Conservation (phyloP, 1,140 invertebrate genomes). For the Panulirus ornatus region DNA sequence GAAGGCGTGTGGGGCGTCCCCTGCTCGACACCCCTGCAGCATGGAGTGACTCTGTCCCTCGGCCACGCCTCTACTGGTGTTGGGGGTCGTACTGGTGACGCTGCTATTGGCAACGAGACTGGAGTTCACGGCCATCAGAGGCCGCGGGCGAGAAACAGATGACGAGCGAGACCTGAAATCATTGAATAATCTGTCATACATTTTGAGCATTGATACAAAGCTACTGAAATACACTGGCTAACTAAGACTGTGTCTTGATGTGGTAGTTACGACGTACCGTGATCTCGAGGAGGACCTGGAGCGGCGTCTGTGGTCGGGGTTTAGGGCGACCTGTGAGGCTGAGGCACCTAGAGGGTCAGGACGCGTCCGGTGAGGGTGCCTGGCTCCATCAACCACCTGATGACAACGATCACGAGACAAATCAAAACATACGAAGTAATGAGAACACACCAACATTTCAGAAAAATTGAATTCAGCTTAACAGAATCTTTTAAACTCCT, state of each 20-base stretch:
- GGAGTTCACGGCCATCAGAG: slow-evolving; percentile 22
- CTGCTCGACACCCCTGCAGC: slow-evolving; percentile 5
- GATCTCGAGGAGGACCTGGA: slow-evolving; percentile 46
- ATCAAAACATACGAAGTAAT: neutral
- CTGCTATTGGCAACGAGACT: slow-evolving; percentile 15
- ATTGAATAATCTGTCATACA: no score
- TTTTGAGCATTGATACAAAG: no score
- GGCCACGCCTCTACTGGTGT: neutral
- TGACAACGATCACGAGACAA: no score
- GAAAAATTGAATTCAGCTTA: no score
- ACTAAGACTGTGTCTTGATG: no score
- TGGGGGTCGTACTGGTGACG: slow-evolving; percentile 26
- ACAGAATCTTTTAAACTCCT: no score
- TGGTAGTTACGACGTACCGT: no score
- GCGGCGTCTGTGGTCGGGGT: neutral
- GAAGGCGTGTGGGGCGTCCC: slow-evolving; percentile 1
- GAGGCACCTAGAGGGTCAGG: slow-evolving; percentile 59
- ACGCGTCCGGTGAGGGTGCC: neutral
- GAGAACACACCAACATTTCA: neutral
- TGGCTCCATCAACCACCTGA: neutral
- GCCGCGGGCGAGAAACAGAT: slow-evolving; percentile 32
- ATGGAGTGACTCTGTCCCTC: slow-evolving; percentile 52
- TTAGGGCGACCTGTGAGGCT: slow-evolving; percentile 31
- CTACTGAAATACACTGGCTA: no score
- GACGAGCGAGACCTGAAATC: slow-evolving; percentile 55